A percentile compares a stretch with the other conserved stretches of the same genome.
Conservation (phyloP, 2,888 invertebrate genomes). For the Chaitophorus viminalis region DNA sequence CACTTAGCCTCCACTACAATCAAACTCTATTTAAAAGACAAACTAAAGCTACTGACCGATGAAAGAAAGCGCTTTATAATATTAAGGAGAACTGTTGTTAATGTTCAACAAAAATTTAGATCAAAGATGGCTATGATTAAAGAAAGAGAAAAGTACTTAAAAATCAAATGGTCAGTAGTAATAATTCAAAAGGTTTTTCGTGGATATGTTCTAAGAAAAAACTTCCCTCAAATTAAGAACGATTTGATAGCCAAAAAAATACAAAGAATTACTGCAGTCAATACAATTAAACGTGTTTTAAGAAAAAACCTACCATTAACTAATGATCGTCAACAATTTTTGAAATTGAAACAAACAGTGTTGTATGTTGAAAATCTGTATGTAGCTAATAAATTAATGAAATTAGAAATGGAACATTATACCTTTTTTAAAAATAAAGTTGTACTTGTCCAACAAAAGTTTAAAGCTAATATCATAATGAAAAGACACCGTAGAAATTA, state of each 20-base stretch:
- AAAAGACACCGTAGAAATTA: conserved; percentile 28
- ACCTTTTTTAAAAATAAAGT: not conserved
- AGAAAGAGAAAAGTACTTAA: conserved; percentile 28
- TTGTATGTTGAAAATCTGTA: conserved; percentile 48
- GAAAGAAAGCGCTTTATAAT: conserved; percentile 53
- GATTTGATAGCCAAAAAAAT: not conserved
- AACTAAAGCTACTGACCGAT: conserved; percentile 34
- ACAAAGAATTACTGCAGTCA: not conserved
- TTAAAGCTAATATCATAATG: conserved; percentile 44
- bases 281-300: conserved; percentile 10
- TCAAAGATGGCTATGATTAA: conserved; percentile 30
- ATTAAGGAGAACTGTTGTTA: conserved; percentile 47
- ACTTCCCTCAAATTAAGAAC: conserved; percentile 18
- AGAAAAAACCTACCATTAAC: conserved; percentile 32
- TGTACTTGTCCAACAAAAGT: conserved; percentile 50
- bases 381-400: conserved; percentile 40
- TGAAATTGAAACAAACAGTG: conserved; percentile 31
- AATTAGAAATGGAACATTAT: conserved; percentile 12
- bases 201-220: conserved; percentile 41
- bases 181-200: conserved; percentile 58
- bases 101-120: conserved; percentile 60
- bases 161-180: conserved; percentile 13
- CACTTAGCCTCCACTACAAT: conserved; percentile 40
- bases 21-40: conserved; percentile 49
- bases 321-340: not conserved